Evolutionary conservation across 2,113 vertebrate species (phyloP).

Genomic region (Neolamprologus tretocephalus): DNA sequence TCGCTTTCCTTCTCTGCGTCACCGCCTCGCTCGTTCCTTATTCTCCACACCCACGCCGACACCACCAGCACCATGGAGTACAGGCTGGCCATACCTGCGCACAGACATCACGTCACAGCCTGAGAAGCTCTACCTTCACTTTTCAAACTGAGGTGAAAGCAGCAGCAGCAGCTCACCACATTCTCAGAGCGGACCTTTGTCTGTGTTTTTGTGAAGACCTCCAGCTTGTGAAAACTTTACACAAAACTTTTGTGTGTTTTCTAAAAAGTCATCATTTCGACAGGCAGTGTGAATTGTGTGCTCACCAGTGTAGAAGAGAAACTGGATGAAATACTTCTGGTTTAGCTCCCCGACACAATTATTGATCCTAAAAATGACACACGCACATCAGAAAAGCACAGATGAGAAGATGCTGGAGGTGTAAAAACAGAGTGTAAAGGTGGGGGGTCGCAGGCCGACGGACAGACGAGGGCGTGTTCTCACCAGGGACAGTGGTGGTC

Average conservation of each 20-base stretch:
- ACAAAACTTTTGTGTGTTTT: background rate
- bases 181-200: background rate
- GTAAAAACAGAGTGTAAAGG: background rate
- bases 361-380: slow-evolving; percentile 70
- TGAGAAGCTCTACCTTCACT: background rate
- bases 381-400: background rate
- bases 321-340: slow-evolving; percentile 86
- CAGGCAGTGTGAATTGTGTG: background rate
- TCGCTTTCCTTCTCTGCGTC: slow-evolving; percentile 52
- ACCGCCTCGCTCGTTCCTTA: slow-evolving; percentile 48
- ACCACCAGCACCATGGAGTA: slow-evolving; percentile 77
- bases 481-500: slow-evolving; percentile 85
- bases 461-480: background rate
- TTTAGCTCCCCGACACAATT: slow-evolving; percentile 80
- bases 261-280: background rate
- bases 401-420: background rate
- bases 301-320: slow-evolving; percentile 82
- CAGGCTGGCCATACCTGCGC: slow-evolving; percentile 73
- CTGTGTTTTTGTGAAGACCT: background rate
- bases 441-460: background rate
- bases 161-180: background rate
- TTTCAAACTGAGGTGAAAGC: background rate
- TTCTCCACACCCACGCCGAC: slow-evolving; percentile 72
- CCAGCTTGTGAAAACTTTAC: background rate
- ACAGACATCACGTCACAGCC: fast-evolving